phyloP scores from a whole-genome alignment of 2,888 invertebrate genomes.

The Agriotes lineatus region DNA sequence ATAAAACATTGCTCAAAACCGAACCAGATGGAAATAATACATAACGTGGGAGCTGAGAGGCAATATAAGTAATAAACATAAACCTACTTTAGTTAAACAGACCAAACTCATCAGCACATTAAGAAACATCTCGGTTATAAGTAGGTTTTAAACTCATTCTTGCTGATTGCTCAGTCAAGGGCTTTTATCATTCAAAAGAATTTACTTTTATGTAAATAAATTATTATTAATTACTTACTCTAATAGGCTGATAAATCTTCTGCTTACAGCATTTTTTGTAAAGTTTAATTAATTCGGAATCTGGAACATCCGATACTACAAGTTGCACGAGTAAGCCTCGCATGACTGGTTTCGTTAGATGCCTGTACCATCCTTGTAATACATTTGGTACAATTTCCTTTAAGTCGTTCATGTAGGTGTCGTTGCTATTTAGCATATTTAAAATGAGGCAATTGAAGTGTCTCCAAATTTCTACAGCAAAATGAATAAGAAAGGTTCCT shows the following conservation, averaged over 20 bases:
- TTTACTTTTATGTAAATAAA: no score
- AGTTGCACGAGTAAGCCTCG: background rate
- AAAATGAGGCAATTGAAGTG: conserved; percentile 11
- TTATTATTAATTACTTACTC: no score
- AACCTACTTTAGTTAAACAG: no score
- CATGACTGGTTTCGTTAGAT: background rate
- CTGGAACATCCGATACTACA: background rate
- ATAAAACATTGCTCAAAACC: no score
- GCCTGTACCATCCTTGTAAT: conserved; percentile 18
- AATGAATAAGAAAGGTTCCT: background rate
- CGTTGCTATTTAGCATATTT: background rate
- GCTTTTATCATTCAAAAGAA: no score
- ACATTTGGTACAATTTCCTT: background rate
- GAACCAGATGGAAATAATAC: no score
- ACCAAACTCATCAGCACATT: no score
- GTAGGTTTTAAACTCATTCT: no score
- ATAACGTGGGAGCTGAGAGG: no score
- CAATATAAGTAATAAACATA: no score
- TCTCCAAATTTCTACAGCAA: conserved; percentile 11
- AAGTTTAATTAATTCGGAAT: background rate
- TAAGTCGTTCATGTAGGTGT: background rate
- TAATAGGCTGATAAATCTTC: background rate
- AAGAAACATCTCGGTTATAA: no score
- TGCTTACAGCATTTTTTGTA: conserved; percentile 9
- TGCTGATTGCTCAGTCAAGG: no score